Percentiles rank a stretch among this genome's conserved stretches.
Conservation (phyloP, 2,888 invertebrate genomes). For the Charanyca ferruginea region DNA sequence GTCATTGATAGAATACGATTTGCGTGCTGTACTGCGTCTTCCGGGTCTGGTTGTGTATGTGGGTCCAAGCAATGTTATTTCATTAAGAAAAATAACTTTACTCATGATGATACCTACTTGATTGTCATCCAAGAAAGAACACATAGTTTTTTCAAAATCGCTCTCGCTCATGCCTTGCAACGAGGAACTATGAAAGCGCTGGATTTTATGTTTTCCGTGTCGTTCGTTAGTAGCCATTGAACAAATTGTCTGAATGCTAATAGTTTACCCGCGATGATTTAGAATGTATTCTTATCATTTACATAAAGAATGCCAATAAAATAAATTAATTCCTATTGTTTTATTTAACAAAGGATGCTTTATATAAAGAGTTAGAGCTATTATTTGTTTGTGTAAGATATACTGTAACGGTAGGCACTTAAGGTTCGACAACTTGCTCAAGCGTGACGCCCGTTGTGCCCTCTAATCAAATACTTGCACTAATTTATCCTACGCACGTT, state of each 20-base stretch:
- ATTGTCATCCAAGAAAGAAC: no score
- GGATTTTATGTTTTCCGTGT: conserved; percentile 70
- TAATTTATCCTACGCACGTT: no score
- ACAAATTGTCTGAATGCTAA: conserved; percentile 66
- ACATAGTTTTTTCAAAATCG: conserved; percentile 13
- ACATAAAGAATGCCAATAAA: conserved; percentile 45
- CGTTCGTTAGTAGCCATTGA: conserved; percentile 69
- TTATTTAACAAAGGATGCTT: conserved; percentile 43
- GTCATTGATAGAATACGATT: no score
- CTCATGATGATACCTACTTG: no score
- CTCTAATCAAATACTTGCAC: no score
- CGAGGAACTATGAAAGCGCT: conserved; percentile 66
- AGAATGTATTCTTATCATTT: conserved; percentile 52
- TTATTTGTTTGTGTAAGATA: conserved; percentile 26
- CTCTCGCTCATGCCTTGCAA: conserved; percentile 47
- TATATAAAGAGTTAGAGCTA: conserved; percentile 21
- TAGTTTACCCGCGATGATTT: conserved; percentile 43
- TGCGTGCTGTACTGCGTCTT: no score
- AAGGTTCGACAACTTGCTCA: no score
- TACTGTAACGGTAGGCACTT: neutral
- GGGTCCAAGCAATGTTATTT: no score
- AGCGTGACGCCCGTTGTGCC: no score
- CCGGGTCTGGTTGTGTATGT: no score
- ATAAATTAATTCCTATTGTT: conserved; percentile 51
- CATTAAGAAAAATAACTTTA: no score